Evolutionary conservation across 2,888 invertebrate genomes (phyloP), one percentile per base, ranked within the genome.

Genomic region (Andrena trimmerana): DNA sequence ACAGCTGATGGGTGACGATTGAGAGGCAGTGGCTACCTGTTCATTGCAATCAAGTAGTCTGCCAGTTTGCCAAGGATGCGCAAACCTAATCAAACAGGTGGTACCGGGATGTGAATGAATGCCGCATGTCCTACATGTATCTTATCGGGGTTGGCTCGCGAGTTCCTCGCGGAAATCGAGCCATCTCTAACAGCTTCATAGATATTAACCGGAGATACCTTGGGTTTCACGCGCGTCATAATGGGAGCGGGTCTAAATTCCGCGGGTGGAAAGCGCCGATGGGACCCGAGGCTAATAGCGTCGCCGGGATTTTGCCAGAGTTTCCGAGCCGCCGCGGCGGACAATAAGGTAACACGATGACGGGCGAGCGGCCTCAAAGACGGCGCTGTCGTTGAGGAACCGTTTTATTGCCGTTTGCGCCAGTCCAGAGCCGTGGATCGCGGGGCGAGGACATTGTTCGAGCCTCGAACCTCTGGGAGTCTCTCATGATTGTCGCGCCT

Each of bases 401-500:
- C 88, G 86, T 91, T 91, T 92, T 89, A 91, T 91, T 90, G 88
- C 89, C 88, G 90, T 91, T 90, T 87, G 90, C 87, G 84, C 83
- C 86, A 90, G 85, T 85, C 87, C 87, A 87, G 82, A 82, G 85
- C 62, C 86, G 83, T 57, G 59, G 29, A 86, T 81, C 85, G 84
- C 63, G 50, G 29, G 86, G 81, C 85, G 86, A 86, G 89, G 80
- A 89, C 90, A 93, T 93, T 93, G 93, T 93, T 92, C 89, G 84
- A 87, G 87, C 86, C 90, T 88, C 88, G 85, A 88, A 87, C 86
- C 90, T 88, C 88, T 93, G 94, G 92, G 94, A 93, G 89, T 92
- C 92, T 94, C 94, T 91, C 94, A 94, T 92, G 92, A 94, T 94
- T 94, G 93, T 94, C 93, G 88, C 83, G 90, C 86, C 69, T 90